Evolutionary conservation across 2,888 invertebrate genomes (phyloP), one percentile per base, ranked within the genome.

Genomic region (Zele albiditarsus): DNA sequence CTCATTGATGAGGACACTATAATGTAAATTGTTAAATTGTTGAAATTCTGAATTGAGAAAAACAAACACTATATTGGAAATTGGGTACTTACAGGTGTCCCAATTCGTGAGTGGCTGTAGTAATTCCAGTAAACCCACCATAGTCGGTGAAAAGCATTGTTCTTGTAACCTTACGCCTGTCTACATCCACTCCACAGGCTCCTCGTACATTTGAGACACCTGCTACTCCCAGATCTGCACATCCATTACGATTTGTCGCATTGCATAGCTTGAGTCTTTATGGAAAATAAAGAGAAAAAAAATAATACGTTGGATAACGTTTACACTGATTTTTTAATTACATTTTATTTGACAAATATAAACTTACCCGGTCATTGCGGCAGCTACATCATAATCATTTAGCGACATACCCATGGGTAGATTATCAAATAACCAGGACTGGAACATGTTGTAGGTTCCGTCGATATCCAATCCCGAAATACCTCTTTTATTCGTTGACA

Each of bases 81-180:
- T 38, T 1, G 1, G 31, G 5, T 33, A 38, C 65, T 8, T 65
- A 65, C 78, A 77, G 74, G 49, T 79, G 79, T 23, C 79, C 79
- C 28, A 79, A 72, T 68, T 79, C 79, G 65, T 79, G 79, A 10
- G 76, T 76, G 31, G 77, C 75, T 0, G 76, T 73, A 28, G 74
- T 68, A 33, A 77, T 71, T 20, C 77, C 79, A 23, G 71, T 68
- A 70, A 76, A 79, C 58, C 58, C 73, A 68, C 76, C 77, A 10
- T 66, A 73, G 58, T 79, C 79, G 53, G 62, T 74, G n/a, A 79
- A 58, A 2, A 79, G 63, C 10, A 67, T 31, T 12, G 72, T 75
- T 31, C 70, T 74, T 49, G 28, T 31, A n/a, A 28, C 63, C 28
- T 49, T 53, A 3, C 14, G 27, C 20, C 2, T 6, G 8, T 3